Evolutionary conservation across 30 jellyfish, hydroid and myxozoan genomes (phyloP), one percentile per base, ranked within the genome.

Genomic region (Pseudorhiza aurosa): DNA sequence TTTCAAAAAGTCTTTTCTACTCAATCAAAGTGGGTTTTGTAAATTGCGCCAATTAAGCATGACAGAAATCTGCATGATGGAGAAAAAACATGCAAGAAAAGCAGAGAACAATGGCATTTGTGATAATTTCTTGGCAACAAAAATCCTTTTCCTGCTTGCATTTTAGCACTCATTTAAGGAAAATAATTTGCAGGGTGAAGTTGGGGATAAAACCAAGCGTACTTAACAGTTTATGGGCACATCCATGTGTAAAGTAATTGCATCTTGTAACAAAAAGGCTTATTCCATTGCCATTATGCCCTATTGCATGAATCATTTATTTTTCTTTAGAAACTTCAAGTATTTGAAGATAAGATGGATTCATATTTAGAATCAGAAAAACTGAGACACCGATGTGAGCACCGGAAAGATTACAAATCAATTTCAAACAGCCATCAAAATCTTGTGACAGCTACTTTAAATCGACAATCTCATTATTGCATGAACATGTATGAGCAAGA

Each of bases 401-500:
- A 58, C 25, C 30, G 46, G 25, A 49, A 59, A 27, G 89, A 77
- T 33, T 30, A 44, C 31, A 77, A 77, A 51, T 35, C 56, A 24
- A 64, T 64, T 22, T n/a, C 33, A 53, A 53, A 53, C 67, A 53
- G 7, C 12, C 24, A 53, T 19, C 67, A 53, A 19, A 53, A 60
- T n/a, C 75, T n/a, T n/a, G n/a, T n/a, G n/a, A n/a, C 4, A 60
- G 39, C 75, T 25, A 53, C 67, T 1, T 19, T 53, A 1, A 19
- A 17, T 19, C 32, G 67, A 53, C 81, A 68, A 4, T 12, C 43
- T n/a, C n/a, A n/a, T n/a, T n/a, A n/a, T 1, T 31, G 64, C 17
- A 51, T 72, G 75, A 58, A 72, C 40, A 15, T 15, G 1, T 55
- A 25, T 29, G 58, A 51, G 46, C 86, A 72, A 27, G 64, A 72